Base-by-base conservation (phyloP, 2,113 vertebrate species). In the Scortum barcoo region DNA sequence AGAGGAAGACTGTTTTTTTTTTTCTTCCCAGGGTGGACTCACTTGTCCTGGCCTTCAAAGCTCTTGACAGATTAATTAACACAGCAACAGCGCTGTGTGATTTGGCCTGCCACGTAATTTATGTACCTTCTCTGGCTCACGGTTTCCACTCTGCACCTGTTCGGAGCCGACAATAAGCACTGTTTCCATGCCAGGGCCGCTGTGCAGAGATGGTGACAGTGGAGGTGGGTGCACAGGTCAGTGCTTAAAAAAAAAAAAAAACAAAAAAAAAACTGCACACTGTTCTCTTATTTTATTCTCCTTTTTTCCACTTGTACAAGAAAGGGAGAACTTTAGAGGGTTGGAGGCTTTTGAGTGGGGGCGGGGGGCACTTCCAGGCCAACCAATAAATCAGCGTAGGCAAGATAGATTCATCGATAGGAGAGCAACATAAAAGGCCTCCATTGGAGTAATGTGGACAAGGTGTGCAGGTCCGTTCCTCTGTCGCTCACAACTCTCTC, bases 51-150 rank as follows among this genome's bases (percentile, higher is more conserved):
- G 87, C 84, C 87, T 92, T 94, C 89, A 91, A 91, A 93, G 92
- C 72, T 73, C 81, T 89, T 93, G 92, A 92, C 93, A 93, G 92
- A 94, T 94, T n/a, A n/a, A n/a, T n/a, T 93, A 93, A 91, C 91
- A 84, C 84, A 70, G 89, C 82, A 86, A 82, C 91, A 76, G 80
- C 30, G 84, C 85, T 67, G 76, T 90, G 88, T 70, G 87, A 92
- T 93, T 90, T 74, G 72, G 79, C 87, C 76, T 57, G 82, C 81
- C 80, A 57, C 86, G 89, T 93, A 93, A 94, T 95, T 94, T 93
- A 94, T 93, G 92, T 83, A 87, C 86, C 91, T 90, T 81, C 81
- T 62, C 84, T 81, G 86, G 85, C 89, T 90, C 85, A 78, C 63
- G 54, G 81, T 80, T 86, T 86, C 72, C 81, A 78, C 81, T 84